Evolutionary conservation across 1,140 invertebrate genomes (phyloP), one percentile per base, ranked within the genome.

Genomic region (Drosophila leontia): DNA sequence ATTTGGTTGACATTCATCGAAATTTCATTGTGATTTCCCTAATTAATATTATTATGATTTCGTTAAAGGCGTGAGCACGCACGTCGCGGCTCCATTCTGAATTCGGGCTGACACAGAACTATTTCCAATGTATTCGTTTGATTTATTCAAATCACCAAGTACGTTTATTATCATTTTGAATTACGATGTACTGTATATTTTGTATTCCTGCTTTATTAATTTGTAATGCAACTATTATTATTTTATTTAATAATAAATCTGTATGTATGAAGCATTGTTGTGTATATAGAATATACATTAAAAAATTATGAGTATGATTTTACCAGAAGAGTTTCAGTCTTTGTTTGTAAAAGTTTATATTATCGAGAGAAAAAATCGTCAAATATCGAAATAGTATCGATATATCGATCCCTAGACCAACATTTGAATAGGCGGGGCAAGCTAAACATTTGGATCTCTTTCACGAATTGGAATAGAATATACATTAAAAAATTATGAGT

Each of bases 271-370:
- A 67, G 56, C 78, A 60, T 90, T 90, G 85, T 90, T 90, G 85
- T 90, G 85, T 90, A 90, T 90, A 90, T 90, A 74, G 84, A 90
- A 90, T 90, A 90, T 90, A 90, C 85, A 90, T 90, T 88, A 83
- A 90, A 82, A 81, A 83, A 79, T 42, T 51, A 69, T 77, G 60
- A 88, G 60, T 90, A 78, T 88, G 53, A 81, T 90, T 90, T 90
- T 83, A 45, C 12, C 32, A 57, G 65, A 83, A 45, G 48, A 53
- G 53, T 44, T 47, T 69, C 44, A 58, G 34, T 35, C 15, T 67
- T 69, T 57, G 37, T 60, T 78, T 37, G 11, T 41, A 8, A 44
- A 32, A 37, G 17, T 69, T 53, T 74, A 32, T 29, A 63, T 75
- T 23, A 45, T 13, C 2, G 4, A 47, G 19, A 23, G 11, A 11